A percentile compares a stretch with the other conserved stretches of the same genome.
phyloP scores from a whole-genome alignment of 2,888 invertebrate genomes.

The Ligdia adustata region DNA sequence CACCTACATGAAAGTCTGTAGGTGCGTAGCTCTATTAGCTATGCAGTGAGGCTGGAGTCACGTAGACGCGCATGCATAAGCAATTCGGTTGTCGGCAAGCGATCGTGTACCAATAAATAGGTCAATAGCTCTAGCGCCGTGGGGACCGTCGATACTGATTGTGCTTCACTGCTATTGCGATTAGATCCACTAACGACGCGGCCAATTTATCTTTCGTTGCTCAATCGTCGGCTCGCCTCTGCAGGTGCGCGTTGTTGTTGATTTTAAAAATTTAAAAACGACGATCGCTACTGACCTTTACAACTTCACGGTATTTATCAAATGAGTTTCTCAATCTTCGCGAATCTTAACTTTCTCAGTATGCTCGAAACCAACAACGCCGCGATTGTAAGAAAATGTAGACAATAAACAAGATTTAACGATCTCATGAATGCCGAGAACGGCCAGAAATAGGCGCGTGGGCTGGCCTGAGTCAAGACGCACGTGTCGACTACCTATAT shows the following conservation, averaged over 20 bases:
- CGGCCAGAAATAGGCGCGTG: constrained; percentile 49
- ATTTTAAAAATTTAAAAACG: constrained; percentile 26
- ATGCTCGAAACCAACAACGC: constrained; percentile 6
- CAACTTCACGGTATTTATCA: constrained; percentile 13
- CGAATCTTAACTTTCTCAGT: constrained; percentile 19
- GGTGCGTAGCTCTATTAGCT: constrained; percentile 52
- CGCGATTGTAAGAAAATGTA: constrained; percentile 13
- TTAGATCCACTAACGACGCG: constrained; percentile 17
- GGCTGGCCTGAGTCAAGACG: constrained; percentile 44
- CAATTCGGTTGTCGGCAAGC: constrained; percentile 63
- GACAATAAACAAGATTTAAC: constrained; percentile 23
- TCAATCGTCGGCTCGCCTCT: constrained; percentile 13
- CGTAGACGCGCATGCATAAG: constrained; percentile 76
- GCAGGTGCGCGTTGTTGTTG: constrained; percentile 26
- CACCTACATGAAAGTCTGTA: constrained; percentile 42
- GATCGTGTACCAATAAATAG: constrained; percentile 73
- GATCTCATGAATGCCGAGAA: constrained; percentile 23
- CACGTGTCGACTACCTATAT: constrained; percentile 41
- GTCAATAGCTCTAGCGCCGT: constrained; percentile 63
- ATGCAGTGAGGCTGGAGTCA: constrained; percentile 67
- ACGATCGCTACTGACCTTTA: constrained; percentile 18
- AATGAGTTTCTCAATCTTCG: constrained; percentile 15
- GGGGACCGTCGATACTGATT: constrained; percentile 25
- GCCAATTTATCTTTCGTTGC: constrained; percentile 12
- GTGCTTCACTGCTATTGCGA: constrained; percentile 14